phyloP scores from a whole-genome alignment of 2,888 invertebrate species.

The Acanthosepion esculentum region DNA sequence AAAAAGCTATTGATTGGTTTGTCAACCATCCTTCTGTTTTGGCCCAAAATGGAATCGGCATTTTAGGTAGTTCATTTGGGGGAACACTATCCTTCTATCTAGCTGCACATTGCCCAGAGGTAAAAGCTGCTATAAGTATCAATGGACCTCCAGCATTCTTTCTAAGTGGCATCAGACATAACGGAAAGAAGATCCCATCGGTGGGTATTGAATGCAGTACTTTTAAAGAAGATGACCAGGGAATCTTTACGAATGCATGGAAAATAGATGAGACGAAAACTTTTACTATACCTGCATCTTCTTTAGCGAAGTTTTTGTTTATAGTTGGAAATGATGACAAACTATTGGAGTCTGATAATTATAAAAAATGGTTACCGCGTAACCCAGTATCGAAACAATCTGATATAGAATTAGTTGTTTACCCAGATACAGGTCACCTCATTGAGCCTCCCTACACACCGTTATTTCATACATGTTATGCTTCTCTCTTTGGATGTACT shows the following conservation, averaged over 20 bases:
- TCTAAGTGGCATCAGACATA: background rate
- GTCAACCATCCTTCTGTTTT: background rate
- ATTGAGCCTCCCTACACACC: constrained; percentile 68
- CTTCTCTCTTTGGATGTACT: background rate
- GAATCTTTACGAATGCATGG: background rate
- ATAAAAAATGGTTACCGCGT: background rate
- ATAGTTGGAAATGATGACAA: background rate
- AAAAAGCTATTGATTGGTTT: background rate
- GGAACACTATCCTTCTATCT: background rate
- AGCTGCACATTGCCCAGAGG: background rate
- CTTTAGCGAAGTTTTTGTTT: background rate
- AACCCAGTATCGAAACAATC: constrained; percentile 53
- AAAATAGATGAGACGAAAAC: background rate
- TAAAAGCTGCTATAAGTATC: background rate
- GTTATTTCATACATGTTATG: constrained; percentile 44
- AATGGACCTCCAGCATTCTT: background rate
- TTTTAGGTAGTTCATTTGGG: background rate
- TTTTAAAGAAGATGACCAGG: background rate
- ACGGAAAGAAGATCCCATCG: background rate
- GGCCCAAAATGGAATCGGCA: background rate
- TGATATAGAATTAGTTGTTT: constrained; percentile 55
- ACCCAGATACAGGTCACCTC: constrained; percentile 67
- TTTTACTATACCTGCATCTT: background rate
- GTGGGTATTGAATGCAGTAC: too few relatives aligned
- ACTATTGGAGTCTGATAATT: background rate